phyloP scores from a whole-genome alignment of 2,888 invertebrate genomes.

The Calliphora vomitoria region DNA sequence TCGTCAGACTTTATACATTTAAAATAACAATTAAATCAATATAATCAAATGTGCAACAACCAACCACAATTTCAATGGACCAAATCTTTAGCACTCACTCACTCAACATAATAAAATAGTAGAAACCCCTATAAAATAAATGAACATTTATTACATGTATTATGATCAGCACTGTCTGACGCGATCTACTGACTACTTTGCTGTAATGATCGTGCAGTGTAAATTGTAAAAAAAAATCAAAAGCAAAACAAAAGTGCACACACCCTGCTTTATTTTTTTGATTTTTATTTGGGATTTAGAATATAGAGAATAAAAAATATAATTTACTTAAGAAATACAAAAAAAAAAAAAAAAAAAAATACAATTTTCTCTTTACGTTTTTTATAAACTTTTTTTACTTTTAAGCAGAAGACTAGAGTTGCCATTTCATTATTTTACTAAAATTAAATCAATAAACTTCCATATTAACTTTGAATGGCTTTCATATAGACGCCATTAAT shows the following conservation, averaged over 20 bases:
- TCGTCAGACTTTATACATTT: constrained; percentile 29
- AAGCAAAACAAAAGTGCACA: background rate
- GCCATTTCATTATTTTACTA: too few species aligned
- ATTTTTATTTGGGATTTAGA: background rate
- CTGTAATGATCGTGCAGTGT: constrained; percentile 5
- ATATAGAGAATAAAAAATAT: background rate
- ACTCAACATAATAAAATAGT: constrained; percentile 1
- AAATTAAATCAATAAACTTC: too few species aligned
- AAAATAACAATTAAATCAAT: constrained; percentile 47
- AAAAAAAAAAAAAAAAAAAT: background rate
- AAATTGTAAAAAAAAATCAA: constrained; percentile 2
- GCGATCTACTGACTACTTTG: background rate
- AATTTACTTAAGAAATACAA: background rate
- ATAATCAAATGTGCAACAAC: constrained; percentile 32
- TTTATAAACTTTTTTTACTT: background rate
- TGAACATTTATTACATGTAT: constrained; percentile 30
- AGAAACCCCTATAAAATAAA: constrained; percentile 34
- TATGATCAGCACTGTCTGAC: constrained; percentile 10
- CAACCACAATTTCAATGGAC: constrained; percentile 45
- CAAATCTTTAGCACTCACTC: constrained; percentile 14
- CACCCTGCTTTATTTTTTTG: background rate
- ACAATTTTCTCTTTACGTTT: background rate
- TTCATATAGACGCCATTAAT: too few species aligned
- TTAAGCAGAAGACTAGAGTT: background rate
- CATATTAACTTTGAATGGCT: too few species aligned